phyloP scores from a whole-genome alignment of 2,113 vertebrate species.

The Gorilla gorilla region DNA sequence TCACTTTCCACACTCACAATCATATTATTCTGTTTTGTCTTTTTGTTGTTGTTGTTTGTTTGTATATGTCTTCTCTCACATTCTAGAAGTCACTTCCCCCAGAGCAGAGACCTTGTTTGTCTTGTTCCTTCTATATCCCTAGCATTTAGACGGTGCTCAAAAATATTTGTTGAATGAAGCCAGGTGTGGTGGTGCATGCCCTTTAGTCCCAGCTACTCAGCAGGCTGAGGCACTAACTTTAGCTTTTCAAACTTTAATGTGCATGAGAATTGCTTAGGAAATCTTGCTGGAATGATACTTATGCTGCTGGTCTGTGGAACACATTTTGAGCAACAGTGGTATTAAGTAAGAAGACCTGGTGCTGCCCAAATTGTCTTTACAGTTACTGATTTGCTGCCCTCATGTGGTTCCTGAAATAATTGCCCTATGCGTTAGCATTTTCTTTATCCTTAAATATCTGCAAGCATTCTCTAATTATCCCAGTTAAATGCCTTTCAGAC shows the following conservation, averaged over 20 bases:
- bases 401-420: slow-evolving; percentile 50
- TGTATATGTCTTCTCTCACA: background rate
- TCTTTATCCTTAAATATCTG: background rate
- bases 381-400: slow-evolving; percentile 55
- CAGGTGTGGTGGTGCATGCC: no score
- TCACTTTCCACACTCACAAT: background rate
- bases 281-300: background rate
- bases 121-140: background rate
- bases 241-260: background rate
- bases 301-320: background rate
- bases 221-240: no score
- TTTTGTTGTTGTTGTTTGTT: background rate
- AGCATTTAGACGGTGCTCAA: background rate
- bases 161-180: background rate
- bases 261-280: background rate
- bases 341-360: no score
- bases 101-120: slow-evolving; percentile 20
- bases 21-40: background rate
- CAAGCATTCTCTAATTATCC: background rate
- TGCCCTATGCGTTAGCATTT: background rate
- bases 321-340: background rate
- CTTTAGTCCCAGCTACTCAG: no score
- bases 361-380: background rate
- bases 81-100: background rate
- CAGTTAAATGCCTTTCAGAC: background rate